Percentiles rank a stretch among this genome's conserved stretches.
Conservation (phyloP, 2,113 vertebrate species). For the Tiliqua scincoides region DNA sequence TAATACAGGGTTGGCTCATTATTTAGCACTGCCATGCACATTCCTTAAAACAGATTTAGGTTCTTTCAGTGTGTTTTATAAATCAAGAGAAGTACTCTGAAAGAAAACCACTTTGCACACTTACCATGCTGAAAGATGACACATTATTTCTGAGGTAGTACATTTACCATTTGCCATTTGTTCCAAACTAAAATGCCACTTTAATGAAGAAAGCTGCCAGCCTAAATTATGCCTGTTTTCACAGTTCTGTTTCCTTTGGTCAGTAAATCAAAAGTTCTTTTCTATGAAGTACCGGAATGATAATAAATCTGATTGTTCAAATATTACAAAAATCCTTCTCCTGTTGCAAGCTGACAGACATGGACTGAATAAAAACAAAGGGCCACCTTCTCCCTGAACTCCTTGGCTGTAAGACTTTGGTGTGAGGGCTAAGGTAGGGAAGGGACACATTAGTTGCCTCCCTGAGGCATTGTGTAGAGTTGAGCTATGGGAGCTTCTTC, state of each 20-base stretch:
- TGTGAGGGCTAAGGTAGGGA: background rate
- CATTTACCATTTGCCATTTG: constrained; percentile 39
- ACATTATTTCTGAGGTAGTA: constrained; percentile 37
- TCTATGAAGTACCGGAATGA: constrained; percentile 62
- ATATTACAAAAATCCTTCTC: constrained; percentile 47
- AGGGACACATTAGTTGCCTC: background rate
- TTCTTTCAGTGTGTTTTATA: constrained; percentile 37
- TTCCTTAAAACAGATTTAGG: constrained; percentile 42
- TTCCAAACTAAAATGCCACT: constrained; percentile 53
- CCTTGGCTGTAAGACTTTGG: background rate
- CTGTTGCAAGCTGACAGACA: constrained; percentile 36
- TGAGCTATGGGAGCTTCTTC: background rate
- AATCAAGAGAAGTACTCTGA: constrained; percentile 49
- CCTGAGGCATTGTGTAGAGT: background rate
- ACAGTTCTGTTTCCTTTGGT: constrained; percentile 40
- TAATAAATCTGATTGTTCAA: constrained; percentile 49
- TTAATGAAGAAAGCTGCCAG: constrained; percentile 50
- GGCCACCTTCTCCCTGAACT: background rate
- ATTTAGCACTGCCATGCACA: constrained; percentile 42
- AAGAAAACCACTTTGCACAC: constrained; percentile 37
- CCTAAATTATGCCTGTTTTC: constrained; percentile 56
- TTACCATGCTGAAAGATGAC: constrained; percentile 44
- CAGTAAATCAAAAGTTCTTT: constrained; percentile 64
- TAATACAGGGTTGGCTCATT: constrained; percentile 31
- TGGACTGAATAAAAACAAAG: constrained; percentile 30